Base-by-base conservation (phyloP, 2,797 vertebrate species). In the Siniperca undulata region DNA sequence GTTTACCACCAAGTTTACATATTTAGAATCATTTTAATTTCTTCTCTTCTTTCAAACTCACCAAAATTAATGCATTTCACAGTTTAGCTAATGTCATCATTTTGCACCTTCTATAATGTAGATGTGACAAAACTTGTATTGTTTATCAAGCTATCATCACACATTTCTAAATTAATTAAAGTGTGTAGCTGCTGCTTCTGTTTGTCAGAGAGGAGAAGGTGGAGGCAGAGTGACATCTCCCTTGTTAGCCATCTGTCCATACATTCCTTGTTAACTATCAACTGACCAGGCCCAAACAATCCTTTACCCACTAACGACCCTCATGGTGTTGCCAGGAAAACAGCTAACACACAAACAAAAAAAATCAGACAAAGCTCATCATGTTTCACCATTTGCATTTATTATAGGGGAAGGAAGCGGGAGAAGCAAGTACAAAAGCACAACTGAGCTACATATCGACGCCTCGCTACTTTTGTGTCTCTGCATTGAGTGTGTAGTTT, bases 351-450 rank as follows among this genome's bases (percentile, higher is more conserved):
- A 73, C 69, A 81, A 79, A 42, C 40, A 40, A 40, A 40, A 10
- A 44, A 83, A 60, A 64, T 6, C 2, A 74, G 50, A 42, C 67
- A 65, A 53, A 53, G 46, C 53, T 55, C 10, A 5, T 14, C 22
- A 42, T 64, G 56, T 75, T 84, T 86, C 58, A 90, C 34, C 72
- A 66, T 81, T 81, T 84, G 82, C 68, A 73, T 94, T 94, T 94
- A 94, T 91, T 95, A 83, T 86, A 71, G 71, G 78, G 84, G 80
- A 80, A 77, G 68, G 69, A 52, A 52, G 8, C 30, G 68, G 44
- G 10, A 60, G 79, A 89, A 91, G 91, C 90, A 27, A 78, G 68
- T 89, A 91, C 91, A 93, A 91, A 90, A 93, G 83, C 89, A 91
- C 87, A 85, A 84, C 76, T 50, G 81, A 89, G 89, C 91, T 89